A percentile compares a stretch with the other conserved stretches of the same genome.
Evolutionary conservation across 2,797 vertebrate genomes (phyloP).

Genomic region (Octomys mimax): DNA sequence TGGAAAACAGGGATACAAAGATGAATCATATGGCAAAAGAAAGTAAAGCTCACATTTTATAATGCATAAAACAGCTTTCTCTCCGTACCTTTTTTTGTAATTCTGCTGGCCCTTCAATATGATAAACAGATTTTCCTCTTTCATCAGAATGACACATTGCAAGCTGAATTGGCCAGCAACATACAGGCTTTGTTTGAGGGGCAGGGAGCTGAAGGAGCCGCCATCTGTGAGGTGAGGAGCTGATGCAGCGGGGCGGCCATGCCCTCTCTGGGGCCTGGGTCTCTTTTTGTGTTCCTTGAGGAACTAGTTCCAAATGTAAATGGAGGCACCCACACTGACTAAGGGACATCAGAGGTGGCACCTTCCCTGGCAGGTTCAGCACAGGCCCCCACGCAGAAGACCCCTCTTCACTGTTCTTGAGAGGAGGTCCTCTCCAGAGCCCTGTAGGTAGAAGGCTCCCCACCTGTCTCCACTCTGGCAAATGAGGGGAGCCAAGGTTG

Average conservation of each 20-base stretch:
- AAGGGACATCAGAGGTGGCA: neutral
- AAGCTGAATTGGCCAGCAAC: slow-evolving; percentile 42
- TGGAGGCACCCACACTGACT: neutral
- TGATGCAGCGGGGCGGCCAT: neutral
- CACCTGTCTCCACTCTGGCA: neutral
- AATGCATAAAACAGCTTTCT: slow-evolving; percentile 45
- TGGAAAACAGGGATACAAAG: neutral
- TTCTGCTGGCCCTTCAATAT: slow-evolving; percentile 53
- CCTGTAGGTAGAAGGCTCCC: neutral
- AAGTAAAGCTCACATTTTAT: slow-evolving; percentile 20
- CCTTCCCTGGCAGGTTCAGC: neutral
- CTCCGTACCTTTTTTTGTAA: neutral
- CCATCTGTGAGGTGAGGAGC: slow-evolving; percentile 42
- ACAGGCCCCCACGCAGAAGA: neutral
- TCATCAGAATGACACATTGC: slow-evolving; percentile 46
- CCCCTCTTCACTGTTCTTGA: neutral
- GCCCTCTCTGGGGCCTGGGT: neutral
- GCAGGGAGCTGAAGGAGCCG: neutral
- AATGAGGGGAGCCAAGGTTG: neutral
- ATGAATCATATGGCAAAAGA: neutral
- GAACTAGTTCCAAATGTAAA: neutral
- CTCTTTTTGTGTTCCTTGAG: neutral
- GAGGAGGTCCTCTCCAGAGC: neutral
- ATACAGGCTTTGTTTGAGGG: slow-evolving; percentile 16
- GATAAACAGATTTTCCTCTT: slow-evolving; percentile 74